Evolutionary conservation across 2,888 invertebrate species (phyloP).

Genomic region (Globia sparganii): DNA sequence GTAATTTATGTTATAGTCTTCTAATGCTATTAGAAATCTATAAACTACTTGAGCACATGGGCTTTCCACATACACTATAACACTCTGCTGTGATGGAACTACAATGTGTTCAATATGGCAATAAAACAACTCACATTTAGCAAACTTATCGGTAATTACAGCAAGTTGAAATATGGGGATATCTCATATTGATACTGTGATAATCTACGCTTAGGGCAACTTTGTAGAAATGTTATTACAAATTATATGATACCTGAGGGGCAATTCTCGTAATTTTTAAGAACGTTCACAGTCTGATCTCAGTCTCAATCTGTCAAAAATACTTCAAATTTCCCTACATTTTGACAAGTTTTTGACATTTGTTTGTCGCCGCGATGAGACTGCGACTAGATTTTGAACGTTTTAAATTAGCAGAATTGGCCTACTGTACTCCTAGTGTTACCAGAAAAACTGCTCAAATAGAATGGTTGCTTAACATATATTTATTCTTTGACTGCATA

Average conservation of each 20-base stretch:
- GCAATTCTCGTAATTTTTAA: too few species aligned
- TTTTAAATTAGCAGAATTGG: too few species aligned
- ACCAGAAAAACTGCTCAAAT: not conserved
- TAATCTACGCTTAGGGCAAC: not conserved
- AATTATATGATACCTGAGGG: not conserved
- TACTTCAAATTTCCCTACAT: too few species aligned
- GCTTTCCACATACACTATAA: not conserved
- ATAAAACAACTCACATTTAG: conserved; percentile 31
- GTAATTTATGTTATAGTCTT: conserved; percentile 18
- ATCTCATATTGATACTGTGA: not conserved
- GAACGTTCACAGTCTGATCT: too few species aligned
- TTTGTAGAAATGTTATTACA: not conserved
- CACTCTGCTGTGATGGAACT: not conserved
- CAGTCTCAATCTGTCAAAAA: too few species aligned
- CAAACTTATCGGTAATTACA: conserved; percentile 8
- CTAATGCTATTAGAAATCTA: conserved; percentile 21
- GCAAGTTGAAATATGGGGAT: not conserved
- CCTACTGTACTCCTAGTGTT: not conserved
- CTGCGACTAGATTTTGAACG: too few species aligned
- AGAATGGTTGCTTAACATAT: too few species aligned
- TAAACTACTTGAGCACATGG: not conserved
- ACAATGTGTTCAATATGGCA: conserved; percentile 24
- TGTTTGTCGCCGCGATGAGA: too few species aligned
- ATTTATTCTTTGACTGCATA: too few species aligned
- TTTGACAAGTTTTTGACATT: too few species aligned